Evolutionary conservation across 2,888 invertebrate species (phyloP).

Genomic region (Epinotia bilunana): DNA sequence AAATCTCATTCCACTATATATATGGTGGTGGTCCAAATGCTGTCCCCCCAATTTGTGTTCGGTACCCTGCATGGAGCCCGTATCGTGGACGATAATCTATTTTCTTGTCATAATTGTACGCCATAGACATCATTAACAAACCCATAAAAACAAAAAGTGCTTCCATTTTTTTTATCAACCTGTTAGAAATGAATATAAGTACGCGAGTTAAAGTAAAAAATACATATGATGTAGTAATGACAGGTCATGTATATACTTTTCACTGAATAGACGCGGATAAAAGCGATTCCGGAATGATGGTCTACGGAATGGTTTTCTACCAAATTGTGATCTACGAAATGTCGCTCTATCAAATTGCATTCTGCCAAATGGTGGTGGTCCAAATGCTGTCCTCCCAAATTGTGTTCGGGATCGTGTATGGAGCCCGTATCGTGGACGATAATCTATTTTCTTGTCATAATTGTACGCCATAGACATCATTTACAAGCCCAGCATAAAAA

Average conservation of each 20-base stretch:
- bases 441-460: neutral
- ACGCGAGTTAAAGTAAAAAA: too few relatives aligned
- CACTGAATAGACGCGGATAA: too few relatives aligned
- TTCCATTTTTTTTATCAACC: too few relatives aligned
- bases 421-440: neutral
- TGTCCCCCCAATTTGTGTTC: neutral
- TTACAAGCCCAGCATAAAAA: too few relatives aligned
- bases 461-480: neutral
- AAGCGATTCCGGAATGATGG: too few relatives aligned
- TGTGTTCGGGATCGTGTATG: neutral
- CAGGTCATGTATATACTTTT: too few relatives aligned
- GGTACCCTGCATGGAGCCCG: neutral
- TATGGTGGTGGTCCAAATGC: neutral
- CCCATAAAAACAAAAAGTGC: neutral
- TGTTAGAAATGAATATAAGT: too few relatives aligned
- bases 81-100: neutral
- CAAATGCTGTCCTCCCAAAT: neutral
- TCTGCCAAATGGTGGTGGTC: neutral
- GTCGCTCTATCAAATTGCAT: too few relatives aligned
- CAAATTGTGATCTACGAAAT: too few relatives aligned
- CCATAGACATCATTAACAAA: neutral
- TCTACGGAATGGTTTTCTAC: too few relatives aligned
- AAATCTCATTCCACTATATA: too few relatives aligned
- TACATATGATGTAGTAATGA: too few relatives aligned
- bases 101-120: neutral